Evolutionary conservation across 2,797 vertebrate species (phyloP), one percentile per base, ranked within the genome.

Genomic region (Eulemur coronatus): DNA sequence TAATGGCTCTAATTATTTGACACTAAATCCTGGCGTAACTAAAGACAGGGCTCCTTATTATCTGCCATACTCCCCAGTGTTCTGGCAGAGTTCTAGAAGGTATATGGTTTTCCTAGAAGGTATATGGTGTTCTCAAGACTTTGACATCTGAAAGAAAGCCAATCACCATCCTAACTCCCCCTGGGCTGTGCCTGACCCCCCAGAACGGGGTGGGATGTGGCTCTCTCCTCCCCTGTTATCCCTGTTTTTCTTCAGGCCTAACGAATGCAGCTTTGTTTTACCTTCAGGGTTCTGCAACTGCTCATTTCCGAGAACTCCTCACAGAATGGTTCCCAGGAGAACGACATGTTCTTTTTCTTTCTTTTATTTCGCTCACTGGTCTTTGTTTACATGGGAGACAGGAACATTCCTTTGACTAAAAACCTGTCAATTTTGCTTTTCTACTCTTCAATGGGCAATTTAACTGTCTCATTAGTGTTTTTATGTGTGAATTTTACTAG

Each of bases 381-480:
- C 84, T 96, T 94, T 94, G 85, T 97, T 94, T 86, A 55, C 35
- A 4, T 93, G 63, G 78, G 73, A 96, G 69, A 97, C 78, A 38
- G 5, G 63, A 89, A 86, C 91, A 38, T 35, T 81, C 22, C 1
- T 97, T 82, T 9, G 72, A 94, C 75, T 85, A 96, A 97, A 97
- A 80, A 72, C 43, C 67, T 95, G 75, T 59, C 89, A 1, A 0
- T 86, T 89, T 97, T 92, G 57, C 22, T 73, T 43, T 85, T 91
- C 55, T 82, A 0, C 67, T 96, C 82, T 33, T 97, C 84, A 97
- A 0, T 75, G 61, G 94, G 46, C 78, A 96, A 18, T 98, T 97
- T 96, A 1, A 0, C 87, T 97, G 89, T 89, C 89, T 96, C 81
- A 91, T 65, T 94, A 97, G 87, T 84, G 75, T 72, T 96, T 97